Percentiles rank a stretch among this genome's conserved stretches.
Evolutionary conservation across 2,113 vertebrate genomes (phyloP).

Genomic region (Casuarius casuarius): DNA sequence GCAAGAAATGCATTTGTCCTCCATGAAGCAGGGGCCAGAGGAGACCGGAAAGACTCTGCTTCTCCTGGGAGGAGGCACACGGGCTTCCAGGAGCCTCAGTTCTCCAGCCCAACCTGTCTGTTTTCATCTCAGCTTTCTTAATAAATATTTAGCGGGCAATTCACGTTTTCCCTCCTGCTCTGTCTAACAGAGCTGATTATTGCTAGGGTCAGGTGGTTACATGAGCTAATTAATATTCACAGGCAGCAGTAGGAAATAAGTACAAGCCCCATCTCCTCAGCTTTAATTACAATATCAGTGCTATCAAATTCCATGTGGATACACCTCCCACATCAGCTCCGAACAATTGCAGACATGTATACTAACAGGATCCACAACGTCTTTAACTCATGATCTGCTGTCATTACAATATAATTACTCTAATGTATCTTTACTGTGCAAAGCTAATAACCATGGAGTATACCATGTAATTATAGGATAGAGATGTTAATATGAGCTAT

Average conservation of each 20-base stretch:
- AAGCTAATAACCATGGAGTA: neutral
- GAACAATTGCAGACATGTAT: constrained; percentile 57
- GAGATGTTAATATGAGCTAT: constrained; percentile 27
- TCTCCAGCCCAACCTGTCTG: neutral
- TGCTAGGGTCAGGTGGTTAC: constrained; percentile 48
- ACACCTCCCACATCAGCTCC: constrained; percentile 32
- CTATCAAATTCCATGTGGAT: constrained; percentile 55
- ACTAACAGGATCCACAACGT: constrained; percentile 23
- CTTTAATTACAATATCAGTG: constrained; percentile 70
- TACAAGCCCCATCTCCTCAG: constrained; percentile 36
- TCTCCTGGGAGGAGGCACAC: neutral
- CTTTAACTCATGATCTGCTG: constrained; percentile 71
- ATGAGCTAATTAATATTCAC: constrained; percentile 69
- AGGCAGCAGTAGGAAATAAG: constrained; percentile 52
- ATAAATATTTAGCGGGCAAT: constrained; percentile 19
- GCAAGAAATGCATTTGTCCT: neutral
- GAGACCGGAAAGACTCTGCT: neutral
- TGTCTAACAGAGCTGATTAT: constrained; percentile 32
- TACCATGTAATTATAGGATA: constrained; percentile 2
- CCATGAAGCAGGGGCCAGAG: neutral
- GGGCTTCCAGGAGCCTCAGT: neutral
- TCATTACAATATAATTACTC: constrained; percentile 70
- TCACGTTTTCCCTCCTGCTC: constrained; percentile 26
- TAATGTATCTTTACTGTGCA: constrained; percentile 60
- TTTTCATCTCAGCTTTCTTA: neutral